Base-by-base conservation (phyloP, 2,888 invertebrate genomes). In the Sarcophaga caerulescens region DNA sequence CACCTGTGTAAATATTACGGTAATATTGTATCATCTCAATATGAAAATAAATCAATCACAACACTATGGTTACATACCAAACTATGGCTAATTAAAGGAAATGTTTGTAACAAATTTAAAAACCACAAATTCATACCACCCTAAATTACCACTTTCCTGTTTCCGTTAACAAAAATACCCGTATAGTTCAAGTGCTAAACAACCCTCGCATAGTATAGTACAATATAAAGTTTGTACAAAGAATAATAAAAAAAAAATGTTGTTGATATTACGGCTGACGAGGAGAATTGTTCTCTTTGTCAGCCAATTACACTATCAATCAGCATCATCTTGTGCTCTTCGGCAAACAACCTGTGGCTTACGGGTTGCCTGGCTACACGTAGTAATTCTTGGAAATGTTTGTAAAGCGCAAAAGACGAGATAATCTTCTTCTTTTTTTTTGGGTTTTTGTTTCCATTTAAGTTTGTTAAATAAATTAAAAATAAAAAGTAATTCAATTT, bases 1-100 rank as follows among this genome's bases (percentile, higher is more conserved):
- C 78, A 78, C 78, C 78, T 78, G 78, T 69, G 78, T 35, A 78
- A 78, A 78, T 63, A 78, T 25, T 4, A 23, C 21, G 62, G 8
- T 52, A 19, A 6, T 14, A 47, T 60, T 12, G 45, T 60, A 12
- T 10, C 23, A 52, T n/a, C 12, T 25, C n/a, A 69, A 63, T 14
- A 47, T 14, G 47, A 14, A 14, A 14, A 14, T 14, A 14, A 12
- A 76, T 19, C 76, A 76, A 76, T 76, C 44, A 59, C 70, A 70
- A 70, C 35, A 52, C 78, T 62, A 78, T 70, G 52, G 63, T 62
- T 25, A 69, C 78, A 25, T 23, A 69, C 47, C 17, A 35, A 0
- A 35, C 45, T 17, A 45, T 60, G 14, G 11, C 12, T 23, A 57
- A 57, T 19, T 21, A 47, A 47, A 47, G 47, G 12, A 47, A 47